phyloP scores from a whole-genome alignment of 2,888 invertebrate genomes.

The Epinotia nisella region DNA sequence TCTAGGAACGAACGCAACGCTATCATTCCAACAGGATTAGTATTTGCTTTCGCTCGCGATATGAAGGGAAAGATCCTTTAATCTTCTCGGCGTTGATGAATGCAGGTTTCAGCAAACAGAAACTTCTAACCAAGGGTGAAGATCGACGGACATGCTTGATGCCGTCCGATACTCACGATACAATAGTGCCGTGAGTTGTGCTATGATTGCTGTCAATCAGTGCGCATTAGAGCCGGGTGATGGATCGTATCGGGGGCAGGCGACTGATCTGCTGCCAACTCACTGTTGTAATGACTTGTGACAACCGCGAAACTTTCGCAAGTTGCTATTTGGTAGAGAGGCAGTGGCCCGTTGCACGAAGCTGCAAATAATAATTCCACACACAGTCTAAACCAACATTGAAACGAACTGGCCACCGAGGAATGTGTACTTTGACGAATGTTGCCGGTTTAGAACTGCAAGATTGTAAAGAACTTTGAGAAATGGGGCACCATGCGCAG shows the following conservation, averaged over 20 bases:
- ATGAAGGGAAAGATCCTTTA: constrained; percentile 6
- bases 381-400: background rate
- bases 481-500: background rate
- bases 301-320: background rate
- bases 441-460: background rate
- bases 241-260: constrained; percentile 3
- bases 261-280: constrained; percentile 41
- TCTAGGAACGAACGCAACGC: constrained; percentile 29
- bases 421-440: background rate
- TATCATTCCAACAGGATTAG: constrained; percentile 8
- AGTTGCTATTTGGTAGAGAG: background rate
- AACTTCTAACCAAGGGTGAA: background rate
- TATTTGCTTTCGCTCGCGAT: constrained; percentile 6
- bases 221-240: background rate
- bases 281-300: constrained; percentile 28
- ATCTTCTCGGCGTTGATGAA: constrained; percentile 7
- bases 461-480: background rate
- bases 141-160: background rate
- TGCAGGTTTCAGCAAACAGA: constrained; percentile 1
- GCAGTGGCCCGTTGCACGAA: background rate
- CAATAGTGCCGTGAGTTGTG: constrained; percentile 13
- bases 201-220: constrained; percentile 30
- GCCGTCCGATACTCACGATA: background rate
- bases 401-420: background rate
- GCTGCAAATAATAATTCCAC: background rate